A percentile compares a stretch with the other conserved stretches of the same genome.
These are phyloP conservation scores for Lasioglossum leucozonium DNA, from an alignment of 2,888 invertebrate genomes.

Conservation along the genomic window DNA sequence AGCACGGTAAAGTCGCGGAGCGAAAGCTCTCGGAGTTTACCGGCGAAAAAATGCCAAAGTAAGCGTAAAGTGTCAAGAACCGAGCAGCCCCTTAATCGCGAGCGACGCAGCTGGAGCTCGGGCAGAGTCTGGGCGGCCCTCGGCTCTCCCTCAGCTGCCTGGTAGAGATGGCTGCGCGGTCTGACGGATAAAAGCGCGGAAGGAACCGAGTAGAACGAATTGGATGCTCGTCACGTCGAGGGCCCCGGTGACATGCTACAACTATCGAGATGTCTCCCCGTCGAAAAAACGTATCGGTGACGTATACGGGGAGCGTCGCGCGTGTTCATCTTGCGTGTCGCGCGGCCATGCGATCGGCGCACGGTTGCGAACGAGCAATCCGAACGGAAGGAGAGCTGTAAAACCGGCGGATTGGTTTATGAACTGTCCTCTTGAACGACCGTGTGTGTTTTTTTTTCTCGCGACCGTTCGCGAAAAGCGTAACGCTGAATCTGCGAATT, in stretches of 20 bases:
- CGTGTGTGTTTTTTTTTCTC: not conserved
- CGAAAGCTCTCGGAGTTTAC: not conserved
- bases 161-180: slow-evolving; percentile 16
- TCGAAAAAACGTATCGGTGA: slow-evolving; percentile 52
- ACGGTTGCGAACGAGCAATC: slow-evolving; percentile 21
- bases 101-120: not conserved
- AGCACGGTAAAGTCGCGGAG: not conserved
- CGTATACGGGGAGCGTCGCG: slow-evolving; percentile 5
- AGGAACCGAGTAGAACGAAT: slow-evolving; percentile 11
- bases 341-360: not conserved
- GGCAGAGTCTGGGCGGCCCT: not conserved
- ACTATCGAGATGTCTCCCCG: slow-evolving; percentile 44
- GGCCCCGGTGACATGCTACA: slow-evolving; percentile 51
- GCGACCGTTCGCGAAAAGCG: not conserved
- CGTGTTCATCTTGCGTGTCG: not conserved
- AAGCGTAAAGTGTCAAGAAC: slow-evolving; percentile 2
- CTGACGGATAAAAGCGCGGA: slow-evolving; percentile 37
- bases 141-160: not conserved
- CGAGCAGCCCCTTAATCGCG: slow-evolving; percentile 5
- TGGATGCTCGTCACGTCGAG: slow-evolving; percentile 63
- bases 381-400: slow-evolving; percentile 15
- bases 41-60: slow-evolving; percentile 9
- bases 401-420: slow-evolving; percentile 39
- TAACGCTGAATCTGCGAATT: not conserved
- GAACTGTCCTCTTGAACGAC: not conserved